Evolutionary conservation across 2,888 invertebrate species (phyloP).

Genomic region (Cryptus armator): DNA sequence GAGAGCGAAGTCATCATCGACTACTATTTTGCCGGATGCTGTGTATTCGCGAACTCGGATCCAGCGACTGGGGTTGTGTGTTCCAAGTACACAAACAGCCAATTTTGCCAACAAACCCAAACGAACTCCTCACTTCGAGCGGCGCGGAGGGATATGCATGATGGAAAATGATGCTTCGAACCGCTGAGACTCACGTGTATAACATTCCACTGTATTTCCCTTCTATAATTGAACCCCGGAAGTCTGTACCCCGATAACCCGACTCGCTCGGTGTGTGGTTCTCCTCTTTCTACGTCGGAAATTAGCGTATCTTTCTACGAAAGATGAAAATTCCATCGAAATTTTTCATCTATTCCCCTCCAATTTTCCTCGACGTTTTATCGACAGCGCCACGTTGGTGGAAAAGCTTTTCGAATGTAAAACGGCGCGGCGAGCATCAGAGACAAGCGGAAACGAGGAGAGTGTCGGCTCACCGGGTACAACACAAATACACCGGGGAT

Average conservation of each 20-base stretch:
- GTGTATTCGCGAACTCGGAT: neutral
- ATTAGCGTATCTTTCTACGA: constrained; percentile 1
- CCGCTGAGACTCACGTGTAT: neutral
- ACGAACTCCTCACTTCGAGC: neutral
- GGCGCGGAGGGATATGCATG: neutral
- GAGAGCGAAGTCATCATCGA: constrained; percentile 28
- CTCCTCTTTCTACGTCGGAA: neutral
- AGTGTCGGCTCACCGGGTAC: too few relatives aligned
- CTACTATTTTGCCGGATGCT: constrained; percentile 49
- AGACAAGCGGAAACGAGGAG: neutral
- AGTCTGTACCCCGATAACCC: neutral
- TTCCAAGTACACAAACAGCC: constrained; percentile 21
- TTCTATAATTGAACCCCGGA: neutral
- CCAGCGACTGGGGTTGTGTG: neutral
- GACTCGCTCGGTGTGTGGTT: neutral
- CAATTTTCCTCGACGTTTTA: too few relatives aligned
- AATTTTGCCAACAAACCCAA: constrained; percentile 50
- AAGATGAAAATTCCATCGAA: neutral
- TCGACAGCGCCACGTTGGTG: too few relatives aligned
- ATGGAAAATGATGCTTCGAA: neutral
- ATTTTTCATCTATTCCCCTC: neutral
- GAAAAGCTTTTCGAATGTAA: too few relatives aligned
- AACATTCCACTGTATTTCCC: neutral
- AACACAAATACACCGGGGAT: too few relatives aligned
- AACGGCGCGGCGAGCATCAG: neutral